Evolutionary conservation across 2,888 invertebrate genomes (phyloP).

Genomic region (Aspidiotus destructor): DNA sequence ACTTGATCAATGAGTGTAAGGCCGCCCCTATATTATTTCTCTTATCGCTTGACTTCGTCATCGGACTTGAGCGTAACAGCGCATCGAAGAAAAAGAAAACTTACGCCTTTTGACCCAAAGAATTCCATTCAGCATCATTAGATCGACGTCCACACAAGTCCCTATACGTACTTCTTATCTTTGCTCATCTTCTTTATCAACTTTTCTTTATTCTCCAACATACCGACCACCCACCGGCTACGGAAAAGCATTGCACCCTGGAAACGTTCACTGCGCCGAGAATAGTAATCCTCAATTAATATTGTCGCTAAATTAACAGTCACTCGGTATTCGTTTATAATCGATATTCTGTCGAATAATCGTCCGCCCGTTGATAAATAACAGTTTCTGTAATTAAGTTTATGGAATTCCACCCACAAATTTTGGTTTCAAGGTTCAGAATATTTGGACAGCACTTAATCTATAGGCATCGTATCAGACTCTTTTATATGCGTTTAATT

Average conservation of each 20-base stretch:
- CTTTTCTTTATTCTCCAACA: conserved; percentile 9
- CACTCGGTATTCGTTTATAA: conserved; percentile 20
- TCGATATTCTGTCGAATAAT: conserved; percentile 1
- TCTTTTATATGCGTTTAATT: neutral
- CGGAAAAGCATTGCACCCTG: conserved; percentile 22
- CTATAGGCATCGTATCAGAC: too few relatives aligned
- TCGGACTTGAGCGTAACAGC: conserved; percentile 1
- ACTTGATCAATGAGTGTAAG: conserved; percentile 15
- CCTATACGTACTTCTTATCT: conserved; percentile 11
- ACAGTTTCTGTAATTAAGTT: neutral
- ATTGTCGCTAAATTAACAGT: conserved; percentile 33
- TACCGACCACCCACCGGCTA: conserved; percentile 27
- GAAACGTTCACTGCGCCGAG: neutral
- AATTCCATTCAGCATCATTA: conserved; percentile 19
- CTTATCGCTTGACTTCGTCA: neutral
- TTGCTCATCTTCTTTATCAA: conserved; percentile 23
- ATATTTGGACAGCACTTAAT: too few relatives aligned
- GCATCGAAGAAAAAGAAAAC: conserved; percentile 5
- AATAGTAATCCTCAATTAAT: conserved; percentile 23
- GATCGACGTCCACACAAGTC: conserved; percentile 21
- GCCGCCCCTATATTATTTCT: conserved; percentile 22
- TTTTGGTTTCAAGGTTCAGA: neutral
- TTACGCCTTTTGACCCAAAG: conserved; percentile 25
- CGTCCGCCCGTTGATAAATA: conserved; percentile 1
- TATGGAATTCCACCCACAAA: conserved; percentile 2